Conservation (phyloP, 2,113 vertebrate genomes). For the Lycaon pictus region DNA sequence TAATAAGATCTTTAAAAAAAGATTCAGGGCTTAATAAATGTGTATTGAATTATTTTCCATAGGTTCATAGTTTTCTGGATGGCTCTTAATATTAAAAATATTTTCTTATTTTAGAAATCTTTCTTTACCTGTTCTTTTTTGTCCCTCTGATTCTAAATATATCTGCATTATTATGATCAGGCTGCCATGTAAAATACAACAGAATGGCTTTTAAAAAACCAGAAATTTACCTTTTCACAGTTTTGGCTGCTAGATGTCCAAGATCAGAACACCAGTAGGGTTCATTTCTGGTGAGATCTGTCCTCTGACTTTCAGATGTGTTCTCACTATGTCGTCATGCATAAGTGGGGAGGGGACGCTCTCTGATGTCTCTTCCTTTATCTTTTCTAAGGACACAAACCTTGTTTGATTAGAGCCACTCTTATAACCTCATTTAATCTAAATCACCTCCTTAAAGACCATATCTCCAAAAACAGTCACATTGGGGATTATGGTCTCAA, state of each 20-base stretch:
- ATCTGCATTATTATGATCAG: background rate
- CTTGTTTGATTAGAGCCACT: background rate
- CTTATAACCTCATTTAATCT: background rate
- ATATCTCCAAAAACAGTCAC: background rate
- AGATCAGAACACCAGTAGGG: background rate
- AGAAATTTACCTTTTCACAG: background rate
- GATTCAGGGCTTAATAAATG: constrained; percentile 9
- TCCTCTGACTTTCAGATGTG: background rate
- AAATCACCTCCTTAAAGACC: background rate
- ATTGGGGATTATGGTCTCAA: background rate
- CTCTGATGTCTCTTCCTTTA: background rate
- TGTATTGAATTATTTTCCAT: constrained; percentile 3
- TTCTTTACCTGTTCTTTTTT: background rate
- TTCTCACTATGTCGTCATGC: background rate
- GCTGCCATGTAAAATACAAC: background rate
- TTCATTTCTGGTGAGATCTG: background rate
- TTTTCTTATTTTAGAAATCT: constrained; percentile 1
- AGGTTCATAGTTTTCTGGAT: background rate
- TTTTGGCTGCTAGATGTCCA: background rate
- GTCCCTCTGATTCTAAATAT: background rate
- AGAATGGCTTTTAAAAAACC: background rate
- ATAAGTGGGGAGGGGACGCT: background rate
- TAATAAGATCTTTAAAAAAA: too few relatives aligned
- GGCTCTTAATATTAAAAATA: background rate
- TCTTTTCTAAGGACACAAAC: background rate